Base-by-base conservation (phyloP, 2,797 vertebrate species). In the Poecilia velifera region DNA sequence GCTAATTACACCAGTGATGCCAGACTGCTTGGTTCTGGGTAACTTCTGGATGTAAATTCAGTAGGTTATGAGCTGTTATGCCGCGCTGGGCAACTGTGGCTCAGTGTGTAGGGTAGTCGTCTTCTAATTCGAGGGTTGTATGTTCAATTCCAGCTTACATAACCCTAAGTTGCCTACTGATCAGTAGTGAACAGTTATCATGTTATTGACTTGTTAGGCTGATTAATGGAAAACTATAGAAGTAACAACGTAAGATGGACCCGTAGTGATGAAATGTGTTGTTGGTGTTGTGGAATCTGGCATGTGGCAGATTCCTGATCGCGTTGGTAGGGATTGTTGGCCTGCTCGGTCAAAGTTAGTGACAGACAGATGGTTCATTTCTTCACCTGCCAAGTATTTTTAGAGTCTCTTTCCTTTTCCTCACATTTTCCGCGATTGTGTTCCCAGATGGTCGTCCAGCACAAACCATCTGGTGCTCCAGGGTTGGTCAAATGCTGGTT, bases 31-130 rank as follows among this genome's bases (percentile, higher is more conserved):
- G 68, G 73, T 83, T 28, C 82, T 78, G 36, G 9, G 84, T 82
- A 78, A 84, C 84, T 74, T 84, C 55, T 72, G 83, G 83, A 82
- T 90, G 80, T 74, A 84, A 84, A 84, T 82, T 83, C 57, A 76
- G 76, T 25, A 31, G 76, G 80, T 75, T 72, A 83, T 68, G 20
- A 13, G 75, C 75, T 74, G 75, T 74, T 72, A 66, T 82, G 75
- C 71, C 88, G 87, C 59, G 73, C 81, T 80, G 85, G 39, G 89
- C 82, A 49, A 82, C 71, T 22, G 49, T 51, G 49, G 49, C 20
- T 51, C 49, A 51, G 49, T 53, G 49, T 25, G 7, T 25, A 9
- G 20, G 20, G 2, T 22, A 22, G 20, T 22, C 20, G 20, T 8
- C 20, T 51, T 22, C 6, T 22, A 22, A 22, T 51, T 7, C 6